Base-by-base conservation (phyloP, 2,888 invertebrate species). In the Mechanitis mazaeus region DNA sequence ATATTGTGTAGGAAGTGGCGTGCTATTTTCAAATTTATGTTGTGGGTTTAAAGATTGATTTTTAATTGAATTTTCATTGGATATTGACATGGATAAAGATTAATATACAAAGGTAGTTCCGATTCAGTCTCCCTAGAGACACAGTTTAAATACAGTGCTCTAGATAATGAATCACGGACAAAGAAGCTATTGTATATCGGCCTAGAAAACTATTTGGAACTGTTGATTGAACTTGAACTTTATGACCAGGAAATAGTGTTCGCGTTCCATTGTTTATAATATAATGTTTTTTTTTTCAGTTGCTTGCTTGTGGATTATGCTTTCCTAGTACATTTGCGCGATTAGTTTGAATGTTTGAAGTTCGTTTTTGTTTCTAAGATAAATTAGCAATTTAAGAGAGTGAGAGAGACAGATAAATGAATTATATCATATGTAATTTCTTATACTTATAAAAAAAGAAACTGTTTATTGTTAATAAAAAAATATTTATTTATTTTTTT, bases 271-370 rank as follows among this genome's bases (percentile, higher is more conserved):
- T 64, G 60, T 53, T 59, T 45, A 9, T 55, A n/a, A 57, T 42
- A 56, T 68, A 63, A 69, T 58, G 60, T 57, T 59, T 45, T 59
- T 62, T 59, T 58, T 58, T 63, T 46, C 60, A 56, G 67, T 68
- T 64, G 68, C 64, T 59, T 64, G 63, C 71, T 64, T 46, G 58
- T 46, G 53, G 35, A 59, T 70, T 66, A 66, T 74, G 70, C 56
- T 55, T 60, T 66, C 72, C 74, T 74, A 63, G 74, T 74, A 73
- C 64, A 66, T 72, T 72, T 69, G 69, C 71, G 71, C 71, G 69
- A 65, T 71, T 71, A 67, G 9, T 42, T 42, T 6, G 42, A 42
- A 42, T 9, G 42, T 42, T 42, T 42, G 35, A 35, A 6, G 42
- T 42, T 42, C 7, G 38, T 42, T 9, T 35, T 35, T 35, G 35